These are phyloP conservation scores for Lasioglossum morio DNA, from an alignment of 2,888 invertebrate genomes.

Conservation along the genomic window DNA sequence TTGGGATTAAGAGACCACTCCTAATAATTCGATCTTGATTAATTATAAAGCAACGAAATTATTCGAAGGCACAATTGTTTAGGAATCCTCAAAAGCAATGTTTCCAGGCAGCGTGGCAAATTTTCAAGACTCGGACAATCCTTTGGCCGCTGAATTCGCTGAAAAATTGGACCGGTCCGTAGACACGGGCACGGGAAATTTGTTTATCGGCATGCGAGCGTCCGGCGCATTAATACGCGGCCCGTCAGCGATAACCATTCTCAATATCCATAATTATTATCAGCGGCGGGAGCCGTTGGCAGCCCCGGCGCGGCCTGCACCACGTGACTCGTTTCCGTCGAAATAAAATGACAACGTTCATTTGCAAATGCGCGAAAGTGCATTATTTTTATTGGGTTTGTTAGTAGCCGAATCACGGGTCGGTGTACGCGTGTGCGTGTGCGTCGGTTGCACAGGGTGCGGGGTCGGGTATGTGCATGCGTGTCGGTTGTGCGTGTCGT, in stretches of 20 bases:
- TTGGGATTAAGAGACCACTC: neutral
- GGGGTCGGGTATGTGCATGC: neutral
- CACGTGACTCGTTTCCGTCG: conserved; percentile 72
- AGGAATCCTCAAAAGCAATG: neutral
- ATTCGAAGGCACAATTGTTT: neutral
- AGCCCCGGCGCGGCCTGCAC: conserved; percentile 46
- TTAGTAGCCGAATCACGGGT: conserved; percentile 71
- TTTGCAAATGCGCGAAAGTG: conserved; percentile 80
- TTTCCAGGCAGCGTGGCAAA: neutral
- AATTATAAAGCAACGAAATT: too few species aligned
- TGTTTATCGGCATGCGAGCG: conserved; percentile 72
- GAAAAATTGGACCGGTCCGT: conserved; percentile 62
- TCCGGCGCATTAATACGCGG: conserved; percentile 76
- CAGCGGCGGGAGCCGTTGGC: conserved; percentile 70
- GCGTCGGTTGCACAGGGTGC: neutral
- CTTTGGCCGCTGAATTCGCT: neutral
- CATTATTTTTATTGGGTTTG: conserved; percentile 81
- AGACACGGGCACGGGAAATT: conserved; percentile 71
- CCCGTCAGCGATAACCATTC: conserved; percentile 80
- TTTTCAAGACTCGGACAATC: neutral
- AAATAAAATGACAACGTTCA: conserved; percentile 82
- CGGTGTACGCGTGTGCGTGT: conserved; percentile 40
- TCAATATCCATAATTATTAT: conserved; percentile 82
- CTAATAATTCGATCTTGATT: neutral
- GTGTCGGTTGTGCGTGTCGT: neutral